Conservation (phyloP, 92 coral and sea anemone species). For the Pocillopora grandis region DNA sequence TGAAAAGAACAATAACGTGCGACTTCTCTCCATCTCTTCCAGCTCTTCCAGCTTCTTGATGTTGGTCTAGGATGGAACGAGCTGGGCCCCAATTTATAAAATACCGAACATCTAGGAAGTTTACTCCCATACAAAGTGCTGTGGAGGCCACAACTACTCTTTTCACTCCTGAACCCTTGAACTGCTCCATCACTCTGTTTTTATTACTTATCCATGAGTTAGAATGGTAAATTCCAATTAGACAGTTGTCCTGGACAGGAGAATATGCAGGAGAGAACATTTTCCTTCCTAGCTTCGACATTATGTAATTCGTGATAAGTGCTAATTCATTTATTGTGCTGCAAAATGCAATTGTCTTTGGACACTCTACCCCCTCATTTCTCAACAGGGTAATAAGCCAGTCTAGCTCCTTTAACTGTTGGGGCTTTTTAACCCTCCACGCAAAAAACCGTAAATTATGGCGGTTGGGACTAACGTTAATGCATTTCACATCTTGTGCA, state of each 20-base stretch:
- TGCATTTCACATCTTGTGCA: background rate
- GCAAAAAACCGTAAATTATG: constrained; percentile 43
- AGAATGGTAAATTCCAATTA: constrained; percentile 57
- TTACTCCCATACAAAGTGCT: constrained; percentile 69
- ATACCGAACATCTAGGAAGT: constrained; percentile 60
- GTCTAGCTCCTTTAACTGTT: constrained; percentile 15
- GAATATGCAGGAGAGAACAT: constrained; percentile 11
- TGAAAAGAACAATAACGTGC: constrained; percentile 52
- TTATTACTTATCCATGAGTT: constrained; percentile 58
- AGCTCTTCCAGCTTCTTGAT: constrained; percentile 65
- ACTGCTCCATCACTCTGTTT: constrained; percentile 6
- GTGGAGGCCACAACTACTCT: constrained; percentile 52
- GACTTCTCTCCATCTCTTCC: constrained; percentile 45
- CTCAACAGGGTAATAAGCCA: constrained; percentile 48
- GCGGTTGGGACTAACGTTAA: constrained; percentile 60
- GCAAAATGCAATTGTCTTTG: constrained; percentile 65
- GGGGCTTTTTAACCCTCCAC: constrained; percentile 24
- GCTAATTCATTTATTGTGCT: constrained; percentile 62
- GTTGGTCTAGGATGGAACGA: constrained; percentile 51
- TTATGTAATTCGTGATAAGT: constrained; percentile 33
- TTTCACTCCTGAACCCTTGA: too few species aligned
- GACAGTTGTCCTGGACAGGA: constrained; percentile 23
- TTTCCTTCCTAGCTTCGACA: constrained; percentile 31
- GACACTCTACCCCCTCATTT: constrained; percentile 29
- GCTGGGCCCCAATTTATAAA: constrained; percentile 71